Evolutionary conservation across 2,113 vertebrate genomes (phyloP).

Genomic region (Zapus hudsonius): DNA sequence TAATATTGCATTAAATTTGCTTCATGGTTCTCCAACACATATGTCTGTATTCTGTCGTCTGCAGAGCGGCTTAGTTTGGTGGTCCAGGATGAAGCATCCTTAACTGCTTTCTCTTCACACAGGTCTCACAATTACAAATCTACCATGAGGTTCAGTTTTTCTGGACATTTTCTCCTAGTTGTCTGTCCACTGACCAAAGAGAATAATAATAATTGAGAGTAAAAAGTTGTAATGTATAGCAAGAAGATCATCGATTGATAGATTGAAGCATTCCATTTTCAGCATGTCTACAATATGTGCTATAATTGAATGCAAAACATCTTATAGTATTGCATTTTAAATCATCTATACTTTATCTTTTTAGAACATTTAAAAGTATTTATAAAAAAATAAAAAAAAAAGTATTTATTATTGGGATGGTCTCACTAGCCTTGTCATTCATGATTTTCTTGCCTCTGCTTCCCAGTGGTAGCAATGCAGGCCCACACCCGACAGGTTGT

Average conservation of each 20-base stretch:
- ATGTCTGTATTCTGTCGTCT: neutral
- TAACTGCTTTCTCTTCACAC: neutral
- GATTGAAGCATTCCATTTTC: slow-evolving; percentile 9
- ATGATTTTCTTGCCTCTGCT: neutral
- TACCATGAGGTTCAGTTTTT: slow-evolving; percentile 21
- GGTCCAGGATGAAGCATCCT: slow-evolving; percentile 5
- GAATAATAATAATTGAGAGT: slow-evolving; percentile 9
- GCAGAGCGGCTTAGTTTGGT: neutral
- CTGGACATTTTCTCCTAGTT: slow-evolving; percentile 39
- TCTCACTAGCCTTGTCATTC: neutral
- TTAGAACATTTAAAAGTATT: neutral
- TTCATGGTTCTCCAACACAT: neutral
- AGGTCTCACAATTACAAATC: slow-evolving; percentile 18
- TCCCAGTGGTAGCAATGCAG: neutral
- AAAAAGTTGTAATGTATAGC: slow-evolving; percentile 1
- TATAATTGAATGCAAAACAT: slow-evolving; percentile 38
- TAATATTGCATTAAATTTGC: neutral
- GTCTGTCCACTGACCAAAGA: slow-evolving; percentile 16
- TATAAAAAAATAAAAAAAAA: too few species aligned
- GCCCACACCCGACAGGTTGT: too few species aligned
- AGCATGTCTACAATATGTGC: neutral
- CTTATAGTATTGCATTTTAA: slow-evolving; percentile 52
- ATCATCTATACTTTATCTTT: neutral
- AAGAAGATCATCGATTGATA: neutral
- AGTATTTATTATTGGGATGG: neutral